A percentile compares a stretch with the other conserved stretches of the same genome.
Evolutionary conservation across 2,888 invertebrate genomes (phyloP).

Genomic region (Gandaritis pyraliata): DNA sequence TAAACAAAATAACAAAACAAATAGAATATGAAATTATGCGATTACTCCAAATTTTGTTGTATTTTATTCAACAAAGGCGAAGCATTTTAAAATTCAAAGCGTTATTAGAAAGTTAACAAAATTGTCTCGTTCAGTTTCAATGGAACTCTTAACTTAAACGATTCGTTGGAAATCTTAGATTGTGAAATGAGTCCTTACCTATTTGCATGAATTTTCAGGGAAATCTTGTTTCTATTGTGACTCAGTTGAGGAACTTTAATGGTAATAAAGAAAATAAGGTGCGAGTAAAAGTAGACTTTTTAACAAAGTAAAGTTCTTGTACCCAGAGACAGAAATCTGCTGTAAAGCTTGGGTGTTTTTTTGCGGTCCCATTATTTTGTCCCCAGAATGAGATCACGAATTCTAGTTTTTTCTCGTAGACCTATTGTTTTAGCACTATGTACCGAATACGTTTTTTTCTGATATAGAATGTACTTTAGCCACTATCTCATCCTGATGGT

Average conservation of each 20-base stretch:
- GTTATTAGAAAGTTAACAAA: constrained; percentile 39
- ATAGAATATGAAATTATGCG: constrained; percentile 27
- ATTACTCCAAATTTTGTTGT: constrained; percentile 28
- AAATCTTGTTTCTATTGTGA: constrained; percentile 2
- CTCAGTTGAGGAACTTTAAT: background rate
- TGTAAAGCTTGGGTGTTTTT: too few species aligned
- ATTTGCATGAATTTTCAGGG: constrained; percentile 22
- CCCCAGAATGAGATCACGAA: too few species aligned
- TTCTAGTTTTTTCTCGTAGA: too few species aligned
- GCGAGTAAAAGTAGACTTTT: background rate
- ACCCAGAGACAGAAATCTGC: too few species aligned
- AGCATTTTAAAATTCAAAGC: constrained; percentile 39
- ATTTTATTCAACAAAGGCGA: constrained; percentile 34
- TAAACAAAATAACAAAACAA: constrained; percentile 15
- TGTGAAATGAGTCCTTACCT: constrained; percentile 15
- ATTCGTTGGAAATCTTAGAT: constrained; percentile 9
- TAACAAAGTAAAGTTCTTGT: background rate
- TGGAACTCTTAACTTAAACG: constrained; percentile 34
- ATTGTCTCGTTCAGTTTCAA: constrained; percentile 40
- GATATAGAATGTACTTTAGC: too few species aligned
- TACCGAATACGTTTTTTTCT: too few species aligned
- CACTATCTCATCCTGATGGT: too few species aligned
- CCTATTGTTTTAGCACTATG: too few species aligned
- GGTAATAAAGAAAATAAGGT: constrained; percentile 8
- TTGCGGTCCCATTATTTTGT: too few species aligned